Conservation (phyloP, 2,113 vertebrate species). For the Syngnathus typhle region DNA sequence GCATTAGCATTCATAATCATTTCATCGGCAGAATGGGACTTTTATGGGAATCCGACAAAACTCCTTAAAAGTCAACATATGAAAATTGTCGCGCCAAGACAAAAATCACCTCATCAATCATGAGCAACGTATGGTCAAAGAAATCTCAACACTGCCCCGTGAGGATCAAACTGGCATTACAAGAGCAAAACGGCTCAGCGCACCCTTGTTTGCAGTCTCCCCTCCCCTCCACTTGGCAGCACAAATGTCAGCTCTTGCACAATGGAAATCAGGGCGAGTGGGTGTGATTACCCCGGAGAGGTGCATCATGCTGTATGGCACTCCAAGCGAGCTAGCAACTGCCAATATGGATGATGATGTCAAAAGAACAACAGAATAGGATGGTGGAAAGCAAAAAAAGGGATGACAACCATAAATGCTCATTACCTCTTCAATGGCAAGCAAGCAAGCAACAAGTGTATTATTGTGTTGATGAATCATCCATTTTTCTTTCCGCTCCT, state of each 20-base stretch:
- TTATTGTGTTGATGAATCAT: neutral
- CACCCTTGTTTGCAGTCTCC: neutral
- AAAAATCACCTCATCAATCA: neutral
- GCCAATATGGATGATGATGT: neutral
- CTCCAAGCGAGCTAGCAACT: neutral
- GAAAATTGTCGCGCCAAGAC: no score
- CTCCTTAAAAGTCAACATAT: no score
- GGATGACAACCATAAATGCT: neutral
- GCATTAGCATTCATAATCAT: neutral
- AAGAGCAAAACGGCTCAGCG: neutral
- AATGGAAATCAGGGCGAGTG: neutral
- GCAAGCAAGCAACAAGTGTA: neutral
- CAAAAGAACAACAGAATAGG: neutral
- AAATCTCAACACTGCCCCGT: neutral
- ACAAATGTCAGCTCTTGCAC: neutral
- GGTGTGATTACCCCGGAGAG: conserved; percentile 1
- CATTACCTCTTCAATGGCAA: neutral
- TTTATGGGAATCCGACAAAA: neutral
- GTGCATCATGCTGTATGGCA: neutral
- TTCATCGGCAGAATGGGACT: neutral
- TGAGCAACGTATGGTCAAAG: neutral
- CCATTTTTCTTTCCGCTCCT: no score
- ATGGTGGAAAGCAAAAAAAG: neutral
- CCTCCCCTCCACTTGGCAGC: neutral
- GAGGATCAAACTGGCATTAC: neutral